A percentile compares a stretch with the other conserved stretches of the same genome.
Evolutionary conservation across 1,140 invertebrate genomes (phyloP).

Genomic region (Elysia chlorotica): DNA sequence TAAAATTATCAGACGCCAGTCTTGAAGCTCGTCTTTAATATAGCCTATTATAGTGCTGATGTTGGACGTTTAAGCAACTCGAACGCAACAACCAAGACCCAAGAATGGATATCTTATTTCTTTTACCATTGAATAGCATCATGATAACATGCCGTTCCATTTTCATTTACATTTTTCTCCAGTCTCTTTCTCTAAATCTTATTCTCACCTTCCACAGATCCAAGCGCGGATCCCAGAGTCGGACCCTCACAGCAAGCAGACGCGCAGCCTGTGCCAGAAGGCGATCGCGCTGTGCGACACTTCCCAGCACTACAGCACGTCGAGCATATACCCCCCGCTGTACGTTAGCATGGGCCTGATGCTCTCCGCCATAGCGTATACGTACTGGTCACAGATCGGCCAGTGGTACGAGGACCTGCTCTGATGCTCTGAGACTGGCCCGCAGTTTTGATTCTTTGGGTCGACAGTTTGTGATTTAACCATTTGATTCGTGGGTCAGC

Average conservation of each 20-base stretch:
- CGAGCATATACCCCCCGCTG: constrained; percentile 34
- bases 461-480: too few relatives aligned
- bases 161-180: neutral
- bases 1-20: too few relatives aligned
- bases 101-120: too few relatives aligned
- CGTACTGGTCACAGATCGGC: constrained; percentile 37
- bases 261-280: constrained; percentile 16
- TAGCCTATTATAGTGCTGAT: too few relatives aligned
- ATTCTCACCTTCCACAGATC: constrained; percentile 29
- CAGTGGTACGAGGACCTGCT: constrained; percentile 23
- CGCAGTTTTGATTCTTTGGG: too few relatives aligned
- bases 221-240: constrained; percentile 26
- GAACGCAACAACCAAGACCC: too few relatives aligned
- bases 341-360: constrained; percentile 41
- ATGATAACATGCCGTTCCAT: neutral
- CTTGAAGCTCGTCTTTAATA: too few relatives aligned
- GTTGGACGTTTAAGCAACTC: too few relatives aligned
- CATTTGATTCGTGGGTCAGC: too few relatives aligned
- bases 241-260: constrained; percentile 26
- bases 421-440: too few relatives aligned
- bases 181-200: neutral
- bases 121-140: neutral
- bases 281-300: constrained; percentile 25
- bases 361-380: constrained; percentile 38
- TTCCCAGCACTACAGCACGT: constrained; percentile 30